Evolutionary conservation across 2,797 vertebrate genomes (phyloP).

Genomic region (Anabas testudineus): DNA sequence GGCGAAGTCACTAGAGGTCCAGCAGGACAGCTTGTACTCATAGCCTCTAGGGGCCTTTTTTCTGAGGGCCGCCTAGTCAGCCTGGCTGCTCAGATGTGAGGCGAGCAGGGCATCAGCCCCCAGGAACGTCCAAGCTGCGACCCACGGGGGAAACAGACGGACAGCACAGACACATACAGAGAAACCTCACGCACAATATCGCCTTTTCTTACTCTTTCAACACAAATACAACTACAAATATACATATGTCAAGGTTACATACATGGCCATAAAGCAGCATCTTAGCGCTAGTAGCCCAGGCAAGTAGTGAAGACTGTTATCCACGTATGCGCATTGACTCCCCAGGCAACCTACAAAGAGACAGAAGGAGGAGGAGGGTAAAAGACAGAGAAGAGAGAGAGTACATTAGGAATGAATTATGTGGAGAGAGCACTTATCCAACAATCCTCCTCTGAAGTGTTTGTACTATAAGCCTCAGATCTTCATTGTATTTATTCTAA

Average conservation of each 20-base stretch:
- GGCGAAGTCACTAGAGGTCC: constrained; percentile 75
- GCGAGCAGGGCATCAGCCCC: constrained; percentile 79
- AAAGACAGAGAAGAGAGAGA: constrained; percentile 56
- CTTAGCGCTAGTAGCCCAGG: constrained; percentile 31
- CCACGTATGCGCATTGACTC: constrained; percentile 49
- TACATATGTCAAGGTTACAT: constrained; percentile 20
- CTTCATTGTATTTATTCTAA: constrained; percentile 89
- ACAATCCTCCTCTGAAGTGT: constrained; percentile 80
- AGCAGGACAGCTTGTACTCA: constrained; percentile 84
- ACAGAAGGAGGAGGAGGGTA: constrained; percentile 39
- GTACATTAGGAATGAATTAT: constrained; percentile 82
- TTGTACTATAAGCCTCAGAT: constrained; percentile 82
- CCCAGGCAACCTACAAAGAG: constrained; percentile 54
- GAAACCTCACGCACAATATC: constrained; percentile 51
- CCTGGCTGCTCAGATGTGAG: constrained; percentile 86
- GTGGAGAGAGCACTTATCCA: constrained; percentile 82
- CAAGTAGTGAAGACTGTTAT: constrained; percentile 54
- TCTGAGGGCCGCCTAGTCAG: constrained; percentile 81
- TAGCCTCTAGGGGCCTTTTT: constrained; percentile 82
- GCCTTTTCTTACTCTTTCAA: constrained; percentile 42
- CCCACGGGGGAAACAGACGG: constrained; percentile 85
- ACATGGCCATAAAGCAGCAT: constrained; percentile 24
- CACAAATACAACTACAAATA: constrained; percentile 9
- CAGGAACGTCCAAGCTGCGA: constrained; percentile 83
- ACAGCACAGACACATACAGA: constrained; percentile 60